Percentiles rank a stretch among this genome's conserved stretches.
These are phyloP conservation scores for Cebidichthys violaceus DNA, from an alignment of 2,113 vertebrate genomes.

Conservation along the genomic window DNA sequence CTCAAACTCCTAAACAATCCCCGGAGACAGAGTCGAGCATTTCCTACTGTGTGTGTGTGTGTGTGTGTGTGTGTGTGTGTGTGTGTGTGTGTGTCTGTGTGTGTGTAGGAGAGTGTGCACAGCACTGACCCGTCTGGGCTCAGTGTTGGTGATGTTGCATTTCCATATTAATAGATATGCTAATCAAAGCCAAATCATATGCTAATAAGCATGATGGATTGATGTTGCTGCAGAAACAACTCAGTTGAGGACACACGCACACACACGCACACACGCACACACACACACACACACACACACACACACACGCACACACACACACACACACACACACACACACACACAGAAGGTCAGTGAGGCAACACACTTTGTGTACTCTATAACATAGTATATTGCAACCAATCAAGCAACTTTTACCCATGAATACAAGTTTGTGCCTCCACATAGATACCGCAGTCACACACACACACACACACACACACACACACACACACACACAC, in stretches of 20 bases:
- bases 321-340: background rate
- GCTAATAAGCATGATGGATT: constrained; percentile 82
- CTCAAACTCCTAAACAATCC: constrained; percentile 45
- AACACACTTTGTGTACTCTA: background rate
- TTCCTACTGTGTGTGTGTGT: background rate
- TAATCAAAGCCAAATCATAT: constrained; percentile 79
- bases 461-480: background rate
- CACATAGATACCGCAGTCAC: constrained; percentile 11
- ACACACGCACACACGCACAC: constrained; percentile 20
- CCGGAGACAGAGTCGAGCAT: constrained; percentile 42
- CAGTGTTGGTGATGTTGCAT: constrained; percentile 67
- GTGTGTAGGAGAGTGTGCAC: background rate
- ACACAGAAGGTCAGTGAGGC: constrained; percentile 28
- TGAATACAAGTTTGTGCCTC: constrained; percentile 11
- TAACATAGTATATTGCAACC: background rate
- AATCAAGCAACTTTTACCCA: constrained; percentile 36
- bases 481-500: constrained; percentile 8
- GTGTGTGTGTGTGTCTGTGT: constrained; percentile 11
- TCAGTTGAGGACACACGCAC: constrained; percentile 49
- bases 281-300: constrained; percentile 7
- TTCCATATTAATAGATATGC: constrained; percentile 84
- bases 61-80: background rate
- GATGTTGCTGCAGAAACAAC: constrained; percentile 69
- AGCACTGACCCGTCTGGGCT: constrained; percentile 43
- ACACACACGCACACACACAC: background rate